Evolutionary conservation across 2,113 vertebrate genomes (phyloP), one percentile per base, ranked within the genome.

Genomic region (Cyprinodon tularosa): DNA sequence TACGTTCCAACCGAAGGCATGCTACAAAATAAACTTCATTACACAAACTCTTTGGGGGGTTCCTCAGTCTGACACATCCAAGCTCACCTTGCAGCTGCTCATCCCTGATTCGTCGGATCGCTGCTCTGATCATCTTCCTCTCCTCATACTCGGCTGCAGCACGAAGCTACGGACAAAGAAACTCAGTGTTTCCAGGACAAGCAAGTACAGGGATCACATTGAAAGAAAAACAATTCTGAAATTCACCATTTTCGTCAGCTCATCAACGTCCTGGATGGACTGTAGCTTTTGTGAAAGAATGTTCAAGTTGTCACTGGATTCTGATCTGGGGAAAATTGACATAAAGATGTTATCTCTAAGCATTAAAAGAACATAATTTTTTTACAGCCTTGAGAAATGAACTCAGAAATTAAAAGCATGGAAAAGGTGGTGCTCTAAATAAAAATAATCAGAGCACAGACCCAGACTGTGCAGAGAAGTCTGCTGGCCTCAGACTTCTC

Each of bases 121-220:
- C 95, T 0, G 95, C 96, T 79, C 97, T 93, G 80, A 98, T 98
- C 80, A 98, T 82, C 87, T 97, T 98, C 73, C 97, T 96, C 77
- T 98, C 97, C 87, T 97, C 96, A 0, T 96, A 98, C 69, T 97
- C 96, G 0, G 81, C 90, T 0, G 97, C 94, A 0, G 92, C 91
- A 37, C 96, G 94, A 57, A 98, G 93, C 97, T 98, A 85, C 9
- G 29, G 36, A n/a, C 15, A 71, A 63, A 76, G 60, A 63, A 45
- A 40, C 2, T 82, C 39, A 86, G 66, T 1, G 13, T 6, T 44
- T 37, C 47, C 3, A 65, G 0, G 4, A 59, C 60, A 22, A 36
- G 6, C 37, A 50, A 40, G 3, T 4, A 57, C 62, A 12, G 3
- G 12, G 14, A 14, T 22, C 61, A 9, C 2, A 36, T 47, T 29